These are phyloP conservation scores for Anthopleura sola DNA, from an alignment of 64 coral and sea anemone species.

Conservation along the genomic window DNA sequence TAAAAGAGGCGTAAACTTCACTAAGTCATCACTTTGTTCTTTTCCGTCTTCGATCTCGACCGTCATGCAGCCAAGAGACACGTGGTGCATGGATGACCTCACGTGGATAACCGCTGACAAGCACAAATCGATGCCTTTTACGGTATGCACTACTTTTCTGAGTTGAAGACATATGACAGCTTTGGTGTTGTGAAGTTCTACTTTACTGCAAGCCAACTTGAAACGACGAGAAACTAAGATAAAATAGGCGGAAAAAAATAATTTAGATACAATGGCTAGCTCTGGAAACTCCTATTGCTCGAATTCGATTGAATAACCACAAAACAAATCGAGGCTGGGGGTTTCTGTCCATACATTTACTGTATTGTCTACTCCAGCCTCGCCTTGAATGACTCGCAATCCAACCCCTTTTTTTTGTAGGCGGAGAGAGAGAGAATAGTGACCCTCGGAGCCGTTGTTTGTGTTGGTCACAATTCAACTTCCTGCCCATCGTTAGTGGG, in stretches of 20 bases:
- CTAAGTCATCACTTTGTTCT: background rate
- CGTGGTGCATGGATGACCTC: background rate
- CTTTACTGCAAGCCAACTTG: background rate
- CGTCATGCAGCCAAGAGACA: background rate
- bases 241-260: background rate
- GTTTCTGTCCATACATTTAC: no score
- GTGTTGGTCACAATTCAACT: no score
- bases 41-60: background rate
- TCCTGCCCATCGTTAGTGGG: no score
- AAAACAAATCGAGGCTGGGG: no score
- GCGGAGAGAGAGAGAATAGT: no score
- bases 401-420: no score
- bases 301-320: no score
- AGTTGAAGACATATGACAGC: background rate
- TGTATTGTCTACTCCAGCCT: no score
- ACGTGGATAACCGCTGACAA: background rate
- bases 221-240: background rate
- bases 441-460: no score
- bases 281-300: no score
- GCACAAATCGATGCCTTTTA: background rate
- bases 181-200: background rate
- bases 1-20: background rate
- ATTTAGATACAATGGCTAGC: no score
- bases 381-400: no score
- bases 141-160: background rate